Conservation (phyloP, 2,888 invertebrate genomes). For the Cetonia aurata region DNA sequence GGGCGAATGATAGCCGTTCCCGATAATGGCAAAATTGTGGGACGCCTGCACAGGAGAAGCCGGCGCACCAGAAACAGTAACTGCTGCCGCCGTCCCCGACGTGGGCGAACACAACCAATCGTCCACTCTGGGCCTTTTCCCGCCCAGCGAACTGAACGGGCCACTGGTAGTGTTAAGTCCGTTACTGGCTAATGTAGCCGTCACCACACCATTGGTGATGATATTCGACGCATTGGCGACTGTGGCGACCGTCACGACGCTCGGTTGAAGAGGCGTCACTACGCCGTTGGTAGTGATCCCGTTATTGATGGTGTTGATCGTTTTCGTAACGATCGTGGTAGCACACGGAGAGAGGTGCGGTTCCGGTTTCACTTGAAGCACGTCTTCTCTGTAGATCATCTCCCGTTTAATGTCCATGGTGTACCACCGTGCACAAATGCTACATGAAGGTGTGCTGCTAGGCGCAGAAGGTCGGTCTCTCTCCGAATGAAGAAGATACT, state of each 20-base stretch:
- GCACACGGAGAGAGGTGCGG: slow-evolving; percentile 61
- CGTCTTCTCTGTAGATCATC: slow-evolving; percentile 71
- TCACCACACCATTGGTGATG: slow-evolving; percentile 58
- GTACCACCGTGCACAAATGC: slow-evolving; percentile 31
- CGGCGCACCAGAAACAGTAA: slow-evolving; percentile 62
- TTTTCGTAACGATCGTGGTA: slow-evolving; percentile 53
- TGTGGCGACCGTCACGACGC: slow-evolving; percentile 49
- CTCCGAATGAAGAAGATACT: slow-evolving; percentile 51
- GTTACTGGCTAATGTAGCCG: slow-evolving; percentile 50
- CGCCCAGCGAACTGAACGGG: slow-evolving; percentile 56
- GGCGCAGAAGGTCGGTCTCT: slow-evolving; percentile 23
- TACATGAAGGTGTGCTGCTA: slow-evolving; percentile 43
- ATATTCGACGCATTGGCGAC: slow-evolving; percentile 32
- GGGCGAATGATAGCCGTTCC: slow-evolving; percentile 88
- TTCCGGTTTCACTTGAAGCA: slow-evolving; percentile 67
- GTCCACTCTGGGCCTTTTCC: slow-evolving; percentile 71
- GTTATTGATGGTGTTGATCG: slow-evolving; percentile 54
- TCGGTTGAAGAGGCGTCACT: slow-evolving; percentile 57
- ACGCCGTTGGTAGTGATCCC: slow-evolving; percentile 58
- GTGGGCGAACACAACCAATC: slow-evolving; percentile 77
- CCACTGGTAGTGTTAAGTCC: slow-evolving; percentile 52
- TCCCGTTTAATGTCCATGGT: slow-evolving; percentile 76
- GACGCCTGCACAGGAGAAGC: slow-evolving; percentile 73
- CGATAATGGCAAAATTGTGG: slow-evolving; percentile 69
- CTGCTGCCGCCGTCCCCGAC: slow-evolving; percentile 68